phyloP scores from a whole-genome alignment of 2,888 invertebrate species.

The Cerastis leucographa region DNA sequence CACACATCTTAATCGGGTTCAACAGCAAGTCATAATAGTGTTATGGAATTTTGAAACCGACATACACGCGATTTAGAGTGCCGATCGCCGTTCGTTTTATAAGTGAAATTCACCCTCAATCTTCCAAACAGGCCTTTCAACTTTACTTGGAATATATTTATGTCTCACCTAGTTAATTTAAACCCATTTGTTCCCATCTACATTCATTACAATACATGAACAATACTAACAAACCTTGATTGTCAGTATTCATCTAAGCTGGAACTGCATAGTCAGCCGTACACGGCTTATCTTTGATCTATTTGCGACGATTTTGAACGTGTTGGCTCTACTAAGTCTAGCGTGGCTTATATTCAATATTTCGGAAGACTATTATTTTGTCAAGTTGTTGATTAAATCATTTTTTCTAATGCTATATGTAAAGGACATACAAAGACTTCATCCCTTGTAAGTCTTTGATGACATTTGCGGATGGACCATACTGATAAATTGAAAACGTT shows the following conservation, averaged over 20 bases:
- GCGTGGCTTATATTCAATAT: not conserved
- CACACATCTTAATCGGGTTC: not conserved
- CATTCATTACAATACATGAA: conserved; percentile 25
- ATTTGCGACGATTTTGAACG: conserved; percentile 18
- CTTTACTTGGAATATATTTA: not conserved
- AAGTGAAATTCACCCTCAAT: not conserved
- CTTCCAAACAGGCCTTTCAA: not conserved
- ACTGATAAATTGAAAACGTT: not conserved
- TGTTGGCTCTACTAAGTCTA: not conserved
- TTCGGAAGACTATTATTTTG: not conserved
- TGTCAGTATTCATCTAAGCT: conserved; percentile 38
- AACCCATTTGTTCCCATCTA: not conserved
- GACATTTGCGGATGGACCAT: not conserved
- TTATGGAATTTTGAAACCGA: not conserved
- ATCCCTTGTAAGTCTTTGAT: not conserved
- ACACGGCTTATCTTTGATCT: conserved; percentile 41
- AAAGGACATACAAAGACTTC: not conserved
- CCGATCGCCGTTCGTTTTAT: not conserved
- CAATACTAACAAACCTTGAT: conserved; percentile 43
- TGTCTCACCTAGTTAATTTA: not conserved
- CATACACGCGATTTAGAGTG: not conserved
- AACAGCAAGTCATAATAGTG: not conserved
- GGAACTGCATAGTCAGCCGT: conserved; percentile 21
- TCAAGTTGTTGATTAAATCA: not conserved
- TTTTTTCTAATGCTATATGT: too few species aligned